Evolutionary conservation across 2,888 invertebrate genomes (phyloP).

Genomic region (Eurytoma californica): DNA sequence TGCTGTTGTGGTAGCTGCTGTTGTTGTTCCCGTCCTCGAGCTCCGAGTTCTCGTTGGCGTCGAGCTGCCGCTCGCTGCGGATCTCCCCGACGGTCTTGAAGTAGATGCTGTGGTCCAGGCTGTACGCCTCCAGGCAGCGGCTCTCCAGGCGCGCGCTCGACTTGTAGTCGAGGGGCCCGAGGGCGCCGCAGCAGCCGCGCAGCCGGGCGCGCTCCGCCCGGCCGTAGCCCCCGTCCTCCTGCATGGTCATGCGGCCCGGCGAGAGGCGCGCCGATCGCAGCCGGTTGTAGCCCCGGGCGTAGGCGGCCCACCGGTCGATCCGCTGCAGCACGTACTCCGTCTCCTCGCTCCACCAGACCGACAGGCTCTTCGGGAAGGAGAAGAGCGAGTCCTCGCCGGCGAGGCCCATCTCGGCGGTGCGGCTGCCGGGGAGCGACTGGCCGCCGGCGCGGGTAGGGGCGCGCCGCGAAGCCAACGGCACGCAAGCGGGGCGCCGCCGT

Average conservation of each 20-base stretch:
- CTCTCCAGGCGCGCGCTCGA: constrained; percentile 69
- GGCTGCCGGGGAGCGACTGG: constrained; percentile 38
- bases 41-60: constrained; percentile 23
- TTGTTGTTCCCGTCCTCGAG: constrained; percentile 51
- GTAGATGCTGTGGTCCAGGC: constrained; percentile 73
- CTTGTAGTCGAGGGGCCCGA: constrained; percentile 68
- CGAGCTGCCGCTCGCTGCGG: constrained; percentile 54
- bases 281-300: constrained; percentile 71
- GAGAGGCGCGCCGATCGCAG: constrained; percentile 66
- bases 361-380: constrained; percentile 58
- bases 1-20: not conserved
- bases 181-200: constrained; percentile 66
- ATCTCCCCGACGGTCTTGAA: constrained; percentile 73
- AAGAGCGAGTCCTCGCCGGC: constrained; percentile 32
- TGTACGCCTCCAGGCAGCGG: constrained; percentile 69
- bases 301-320: constrained; percentile 70
- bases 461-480: constrained; percentile 20
- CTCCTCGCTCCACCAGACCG: constrained; percentile 72
- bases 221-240: constrained; percentile 58
- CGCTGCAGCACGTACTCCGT: constrained; percentile 70
- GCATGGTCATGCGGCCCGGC: constrained; percentile 66
- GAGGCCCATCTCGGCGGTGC: constrained; percentile 34
- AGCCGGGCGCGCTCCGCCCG: constrained; percentile 60
- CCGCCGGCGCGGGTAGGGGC: not conserved
- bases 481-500: not conserved